These are phyloP conservation scores for Cyphomyrus plagiostoma DNA, from an alignment of 2,113 vertebrate species.

Conservation along the genomic window DNA sequence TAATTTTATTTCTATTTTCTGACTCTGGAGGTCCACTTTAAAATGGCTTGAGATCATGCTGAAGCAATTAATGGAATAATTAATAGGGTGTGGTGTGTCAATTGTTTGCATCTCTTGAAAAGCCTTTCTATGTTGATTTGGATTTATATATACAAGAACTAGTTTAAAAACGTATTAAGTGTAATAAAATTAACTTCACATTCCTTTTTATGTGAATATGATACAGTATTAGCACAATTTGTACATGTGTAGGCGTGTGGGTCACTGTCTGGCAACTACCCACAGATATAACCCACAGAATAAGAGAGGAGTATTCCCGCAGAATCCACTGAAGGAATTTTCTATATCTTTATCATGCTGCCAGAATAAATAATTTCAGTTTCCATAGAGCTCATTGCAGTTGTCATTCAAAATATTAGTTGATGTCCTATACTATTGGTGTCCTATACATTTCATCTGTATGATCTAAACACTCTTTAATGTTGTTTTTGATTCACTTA, in stretches of 20 bases:
- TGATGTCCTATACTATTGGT: not conserved
- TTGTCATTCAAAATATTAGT: not conserved
- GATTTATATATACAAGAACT: not conserved
- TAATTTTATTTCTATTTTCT: not conserved
- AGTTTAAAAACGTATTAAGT: not conserved
- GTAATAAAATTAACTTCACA: not conserved
- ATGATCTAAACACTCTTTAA: not conserved
- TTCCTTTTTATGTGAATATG: not conserved
- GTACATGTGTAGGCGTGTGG: not conserved
- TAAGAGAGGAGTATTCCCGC: not conserved
- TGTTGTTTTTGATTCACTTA: not conserved
- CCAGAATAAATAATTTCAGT: not conserved
- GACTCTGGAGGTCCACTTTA: not conserved
- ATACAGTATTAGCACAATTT: not conserved
- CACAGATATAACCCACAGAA: not conserved
- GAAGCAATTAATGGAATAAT: conserved; percentile 11
- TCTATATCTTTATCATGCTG: not conserved
- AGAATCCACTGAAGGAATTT: not conserved
- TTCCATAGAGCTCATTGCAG: not conserved
- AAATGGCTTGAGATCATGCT: conserved; percentile 9
- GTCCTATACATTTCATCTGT: not conserved
- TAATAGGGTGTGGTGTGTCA: not conserved
- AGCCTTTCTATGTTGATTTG: not conserved
- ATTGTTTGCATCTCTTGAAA: not conserved
- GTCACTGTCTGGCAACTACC: not conserved